These are phyloP conservation scores for Chaenodraco wilsoni DNA, from an alignment of 2,797 vertebrate genomes.

Conservation along the genomic window DNA sequence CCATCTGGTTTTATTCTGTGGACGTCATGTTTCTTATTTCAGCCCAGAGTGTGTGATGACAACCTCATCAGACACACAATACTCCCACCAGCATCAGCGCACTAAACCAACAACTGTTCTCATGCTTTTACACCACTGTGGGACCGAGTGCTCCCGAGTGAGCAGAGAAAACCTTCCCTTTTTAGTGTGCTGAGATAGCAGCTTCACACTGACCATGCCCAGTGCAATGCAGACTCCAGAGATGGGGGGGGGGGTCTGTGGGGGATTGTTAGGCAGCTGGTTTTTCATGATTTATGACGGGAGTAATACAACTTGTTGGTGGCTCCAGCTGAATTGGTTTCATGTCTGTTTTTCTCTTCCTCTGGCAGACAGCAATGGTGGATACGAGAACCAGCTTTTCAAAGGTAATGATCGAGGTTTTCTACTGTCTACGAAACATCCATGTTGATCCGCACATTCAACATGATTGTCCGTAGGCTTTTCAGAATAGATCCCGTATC, in stretches of 20 bases:
- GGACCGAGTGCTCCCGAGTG: constrained; percentile 33
- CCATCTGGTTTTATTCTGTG: constrained; percentile 37
- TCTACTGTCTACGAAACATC: neutral
- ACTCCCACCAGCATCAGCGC: constrained; percentile 31
- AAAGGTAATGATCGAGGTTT: constrained; percentile 78
- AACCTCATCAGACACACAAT: constrained; percentile 34
- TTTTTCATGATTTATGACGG: constrained; percentile 61
- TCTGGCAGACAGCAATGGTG: constrained; percentile 81
- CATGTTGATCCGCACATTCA: constrained; percentile 1
- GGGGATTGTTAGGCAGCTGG: constrained; percentile 26
- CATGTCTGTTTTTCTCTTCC: constrained; percentile 45
- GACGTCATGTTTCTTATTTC: neutral
- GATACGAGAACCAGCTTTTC: constrained; percentile 88
- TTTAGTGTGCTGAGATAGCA: constrained; percentile 33
- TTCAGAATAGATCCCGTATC: too few relatives aligned
- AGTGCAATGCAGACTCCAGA: neutral
- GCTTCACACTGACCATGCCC: constrained; percentile 40
- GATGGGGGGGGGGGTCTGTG: neutral
- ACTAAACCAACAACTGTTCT: constrained; percentile 40
- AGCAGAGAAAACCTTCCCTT: constrained; percentile 29
- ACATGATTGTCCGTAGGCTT: neutral
- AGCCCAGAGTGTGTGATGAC: constrained; percentile 32
- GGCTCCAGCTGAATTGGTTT: constrained; percentile 40
- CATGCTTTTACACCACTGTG: constrained; percentile 10
- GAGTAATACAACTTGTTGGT: constrained; percentile 46